These are phyloP conservation scores for Sphaerophoria taeniata DNA, from an alignment of 2,888 invertebrate genomes.

Conservation along the genomic window DNA sequence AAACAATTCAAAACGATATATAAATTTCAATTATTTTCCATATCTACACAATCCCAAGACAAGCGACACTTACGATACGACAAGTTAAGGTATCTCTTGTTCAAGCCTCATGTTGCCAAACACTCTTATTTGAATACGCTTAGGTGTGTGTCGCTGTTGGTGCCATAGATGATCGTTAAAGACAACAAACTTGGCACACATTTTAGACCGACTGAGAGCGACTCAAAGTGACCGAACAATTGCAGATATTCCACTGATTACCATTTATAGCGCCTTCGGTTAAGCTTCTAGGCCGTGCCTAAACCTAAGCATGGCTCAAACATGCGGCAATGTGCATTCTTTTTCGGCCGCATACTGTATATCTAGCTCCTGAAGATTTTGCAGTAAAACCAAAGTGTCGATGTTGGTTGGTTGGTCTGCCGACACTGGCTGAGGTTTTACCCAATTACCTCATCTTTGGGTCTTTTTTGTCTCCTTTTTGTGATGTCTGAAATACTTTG, in stretches of 20 bases:
- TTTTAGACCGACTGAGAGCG: conserved; percentile 45
- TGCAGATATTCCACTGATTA: conserved; percentile 71
- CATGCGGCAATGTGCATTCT: conserved; percentile 69
- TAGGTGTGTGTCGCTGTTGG: conserved; percentile 34
- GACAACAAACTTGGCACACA: conserved; percentile 65
- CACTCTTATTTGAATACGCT: conserved; percentile 45
- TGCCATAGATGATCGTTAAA: conserved; percentile 15
- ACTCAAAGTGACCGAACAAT: conserved; percentile 73
- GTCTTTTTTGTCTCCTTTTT: conserved; percentile 7
- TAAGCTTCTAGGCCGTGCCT: conserved; percentile 47
- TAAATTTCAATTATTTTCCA: conserved; percentile 67
- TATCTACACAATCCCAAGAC: conserved; percentile 32
- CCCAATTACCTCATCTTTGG: conserved; percentile 58
- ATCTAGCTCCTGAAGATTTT: conserved; percentile 62
- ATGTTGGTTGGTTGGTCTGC: too few species aligned
- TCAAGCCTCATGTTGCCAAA: conserved; percentile 5
- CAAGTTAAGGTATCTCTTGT: conserved; percentile 2
- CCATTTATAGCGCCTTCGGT: conserved; percentile 72
- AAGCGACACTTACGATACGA: conserved; percentile 25
- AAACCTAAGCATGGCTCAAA: conserved; percentile 34
- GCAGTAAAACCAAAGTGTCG: conserved; percentile 61
- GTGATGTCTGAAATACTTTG: conserved; percentile 28
- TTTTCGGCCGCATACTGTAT: conserved; percentile 46
- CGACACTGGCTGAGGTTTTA: conserved; percentile 54
- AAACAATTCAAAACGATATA: conserved; percentile 41